These are phyloP conservation scores for Micropterix aruncella DNA, from an alignment of 2,888 invertebrate species.

Conservation along the genomic window DNA sequence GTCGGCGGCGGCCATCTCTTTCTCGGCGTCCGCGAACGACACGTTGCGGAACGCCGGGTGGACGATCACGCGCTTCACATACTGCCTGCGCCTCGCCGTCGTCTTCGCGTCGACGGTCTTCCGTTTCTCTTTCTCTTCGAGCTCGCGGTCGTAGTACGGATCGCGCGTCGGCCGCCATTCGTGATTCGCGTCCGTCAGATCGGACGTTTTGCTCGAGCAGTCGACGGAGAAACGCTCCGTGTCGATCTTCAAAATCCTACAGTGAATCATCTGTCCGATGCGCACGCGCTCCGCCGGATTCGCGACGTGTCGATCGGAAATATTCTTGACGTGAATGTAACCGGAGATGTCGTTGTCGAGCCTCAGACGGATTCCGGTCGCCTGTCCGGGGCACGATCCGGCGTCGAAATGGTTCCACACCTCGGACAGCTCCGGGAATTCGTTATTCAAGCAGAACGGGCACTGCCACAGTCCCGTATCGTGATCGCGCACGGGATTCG, in stretches of 20 bases:
- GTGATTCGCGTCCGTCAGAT: slow-evolving; percentile 78
- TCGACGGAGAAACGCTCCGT: slow-evolving; percentile 89
- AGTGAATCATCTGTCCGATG: slow-evolving; percentile 70
- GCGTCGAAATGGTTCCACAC: slow-evolving; percentile 99
- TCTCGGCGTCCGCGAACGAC: slow-evolving; percentile 83
- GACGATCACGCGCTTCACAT: slow-evolving; percentile 91
- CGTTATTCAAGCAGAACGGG: slow-evolving; percentile 91
- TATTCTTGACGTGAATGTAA: slow-evolving; percentile 85
- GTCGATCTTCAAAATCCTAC: slow-evolving; percentile 89
- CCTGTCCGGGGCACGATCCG: slow-evolving; percentile 89
- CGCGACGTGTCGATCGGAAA: slow-evolving; percentile 85
- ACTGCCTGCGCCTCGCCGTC: slow-evolving; percentile 68
- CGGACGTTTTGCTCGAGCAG: slow-evolving; percentile 86
- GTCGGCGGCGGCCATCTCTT: slow-evolving; percentile 80
- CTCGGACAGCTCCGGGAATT: slow-evolving; percentile 90
- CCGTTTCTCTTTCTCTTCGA: slow-evolving; percentile 66
- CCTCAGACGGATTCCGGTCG: slow-evolving; percentile 78
- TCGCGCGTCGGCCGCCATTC: slow-evolving; percentile 86
- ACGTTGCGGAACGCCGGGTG: slow-evolving; percentile 97
- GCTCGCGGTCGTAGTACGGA: slow-evolving; percentile 78
- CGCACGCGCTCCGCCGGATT: slow-evolving; percentile 89
- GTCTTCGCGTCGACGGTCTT: slow-evolving; percentile 72
- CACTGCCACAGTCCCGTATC: slow-evolving; percentile 95
- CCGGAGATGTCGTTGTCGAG: slow-evolving; percentile 89
- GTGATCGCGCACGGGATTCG: slow-evolving; percentile 89